Percentiles rank a stretch among this genome's conserved stretches.
Evolutionary conservation across 2,113 vertebrate species (phyloP).

Genomic region (Irena cyanogastra): DNA sequence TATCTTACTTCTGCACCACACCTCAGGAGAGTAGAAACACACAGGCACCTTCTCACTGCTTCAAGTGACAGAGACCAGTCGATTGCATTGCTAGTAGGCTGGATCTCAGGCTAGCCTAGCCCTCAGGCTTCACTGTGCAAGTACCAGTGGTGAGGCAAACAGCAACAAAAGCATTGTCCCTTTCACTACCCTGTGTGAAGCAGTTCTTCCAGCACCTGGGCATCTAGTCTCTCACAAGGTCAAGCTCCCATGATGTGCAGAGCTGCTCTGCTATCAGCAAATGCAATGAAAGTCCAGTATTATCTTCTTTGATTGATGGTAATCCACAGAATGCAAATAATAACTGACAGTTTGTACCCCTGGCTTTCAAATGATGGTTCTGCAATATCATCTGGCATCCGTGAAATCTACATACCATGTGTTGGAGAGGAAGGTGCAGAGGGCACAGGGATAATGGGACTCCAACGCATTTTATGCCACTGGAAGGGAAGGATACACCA

Average conservation of each 20-base stretch:
- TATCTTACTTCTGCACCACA: background rate
- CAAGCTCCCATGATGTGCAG: background rate
- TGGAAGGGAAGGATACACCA: background rate
- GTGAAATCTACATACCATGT: background rate
- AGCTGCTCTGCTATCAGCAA: background rate
- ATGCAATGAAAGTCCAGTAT: background rate
- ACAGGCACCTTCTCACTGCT: background rate
- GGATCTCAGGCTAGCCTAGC: background rate
- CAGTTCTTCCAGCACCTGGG: background rate
- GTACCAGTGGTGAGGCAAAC: background rate
- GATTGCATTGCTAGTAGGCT: background rate
- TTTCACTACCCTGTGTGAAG: background rate
- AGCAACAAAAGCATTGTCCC: background rate
- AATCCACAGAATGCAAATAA: background rate
- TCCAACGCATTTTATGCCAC: background rate
- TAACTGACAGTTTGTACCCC: rapidly evolving
- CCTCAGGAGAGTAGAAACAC: background rate
- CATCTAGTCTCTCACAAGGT: background rate
- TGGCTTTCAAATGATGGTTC: background rate
- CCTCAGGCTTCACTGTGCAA: background rate
- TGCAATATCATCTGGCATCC: background rate
- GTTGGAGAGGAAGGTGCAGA: background rate
- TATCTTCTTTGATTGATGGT: background rate
- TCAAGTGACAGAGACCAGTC: background rate
- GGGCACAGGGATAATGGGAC: background rate